Evolutionary conservation across 2,113 vertebrate species (phyloP).

Genomic region (Burhinus bistriatus): DNA sequence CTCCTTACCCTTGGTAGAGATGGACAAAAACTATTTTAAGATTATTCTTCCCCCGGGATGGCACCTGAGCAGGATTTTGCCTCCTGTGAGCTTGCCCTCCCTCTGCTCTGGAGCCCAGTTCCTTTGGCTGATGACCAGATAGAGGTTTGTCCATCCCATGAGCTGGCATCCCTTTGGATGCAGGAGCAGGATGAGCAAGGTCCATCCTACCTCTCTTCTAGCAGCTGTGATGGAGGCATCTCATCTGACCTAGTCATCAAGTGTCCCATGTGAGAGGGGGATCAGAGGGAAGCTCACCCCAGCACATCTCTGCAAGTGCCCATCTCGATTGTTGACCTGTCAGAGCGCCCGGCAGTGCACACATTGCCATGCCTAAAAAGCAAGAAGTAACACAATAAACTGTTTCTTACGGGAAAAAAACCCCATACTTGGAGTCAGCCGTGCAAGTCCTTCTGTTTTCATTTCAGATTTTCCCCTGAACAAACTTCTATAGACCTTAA

Average conservation of each 20-base stretch:
- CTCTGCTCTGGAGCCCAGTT: not conserved
- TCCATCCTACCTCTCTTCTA: not conserved
- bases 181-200: too few species aligned
- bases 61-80: not conserved
- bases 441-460: not conserved
- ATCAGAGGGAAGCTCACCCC: not conserved
- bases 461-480: not conserved
- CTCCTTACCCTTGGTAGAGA: not conserved
- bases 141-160: not conserved
- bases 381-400: not conserved
- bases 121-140: not conserved
- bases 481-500: not conserved
- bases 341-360: rapidly evolving
- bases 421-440: not conserved
- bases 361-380: not conserved
- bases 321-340: not conserved
- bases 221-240: not conserved
- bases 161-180: not conserved
- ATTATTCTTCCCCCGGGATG: not conserved
- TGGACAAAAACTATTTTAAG: not conserved
- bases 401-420: not conserved
- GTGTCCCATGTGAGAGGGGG: not conserved
- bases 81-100: not conserved
- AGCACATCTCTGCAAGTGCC: not conserved
- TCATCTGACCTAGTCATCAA: not conserved